These are phyloP conservation scores for Luscinia megarhynchos DNA, from an alignment of 2,797 vertebrate genomes.

Conservation along the genomic window DNA sequence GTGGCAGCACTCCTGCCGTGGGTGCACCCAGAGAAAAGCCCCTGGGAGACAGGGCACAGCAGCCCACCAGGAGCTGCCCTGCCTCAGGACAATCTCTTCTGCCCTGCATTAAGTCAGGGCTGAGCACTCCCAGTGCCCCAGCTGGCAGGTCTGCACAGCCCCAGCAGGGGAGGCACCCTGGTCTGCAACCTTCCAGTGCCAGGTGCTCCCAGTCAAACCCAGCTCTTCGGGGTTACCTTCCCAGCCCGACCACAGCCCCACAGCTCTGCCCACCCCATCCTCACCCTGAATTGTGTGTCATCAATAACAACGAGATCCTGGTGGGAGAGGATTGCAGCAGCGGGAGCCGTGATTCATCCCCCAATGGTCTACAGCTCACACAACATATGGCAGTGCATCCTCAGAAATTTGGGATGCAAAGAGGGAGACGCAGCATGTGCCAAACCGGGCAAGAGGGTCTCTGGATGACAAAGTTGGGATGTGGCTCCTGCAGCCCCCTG, in stretches of 20 bases:
- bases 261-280: not conserved
- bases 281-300: not conserved
- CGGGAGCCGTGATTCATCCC: not conserved
- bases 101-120: not conserved
- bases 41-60: not conserved
- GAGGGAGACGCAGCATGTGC: not conserved
- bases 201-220: not conserved
- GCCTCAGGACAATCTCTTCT: not conserved
- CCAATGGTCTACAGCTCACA: not conserved
- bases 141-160: not conserved
- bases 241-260: not conserved
- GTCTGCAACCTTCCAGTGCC: not conserved
- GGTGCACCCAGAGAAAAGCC: not conserved
- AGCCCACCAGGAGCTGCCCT: not conserved
- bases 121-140: not conserved
- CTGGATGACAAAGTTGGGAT: rapidly evolving
- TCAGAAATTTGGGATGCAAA: not conserved
- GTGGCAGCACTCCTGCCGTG: not conserved
- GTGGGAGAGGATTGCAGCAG: not conserved
- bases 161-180: not conserved
- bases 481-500: not conserved
- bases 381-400: not conserved
- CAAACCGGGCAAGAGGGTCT: not conserved
- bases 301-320: not conserved
- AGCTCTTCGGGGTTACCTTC: not conserved